Conservation (phyloP, 2,888 invertebrate genomes). For the Micoletzkya japonica region DNA sequence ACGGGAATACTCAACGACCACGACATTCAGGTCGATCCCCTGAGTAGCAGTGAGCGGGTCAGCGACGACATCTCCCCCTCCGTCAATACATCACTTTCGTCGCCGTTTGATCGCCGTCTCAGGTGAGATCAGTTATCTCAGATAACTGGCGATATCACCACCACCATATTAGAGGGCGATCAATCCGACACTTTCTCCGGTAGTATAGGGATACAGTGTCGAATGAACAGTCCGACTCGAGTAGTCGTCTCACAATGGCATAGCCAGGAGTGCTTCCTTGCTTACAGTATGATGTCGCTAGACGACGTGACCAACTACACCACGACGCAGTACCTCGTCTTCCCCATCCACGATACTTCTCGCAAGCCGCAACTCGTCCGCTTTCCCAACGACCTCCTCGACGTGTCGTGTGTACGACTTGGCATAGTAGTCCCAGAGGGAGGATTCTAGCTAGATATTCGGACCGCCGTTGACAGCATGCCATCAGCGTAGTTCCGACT, state of each 20-base stretch:
- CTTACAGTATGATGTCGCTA: conserved; percentile 39
- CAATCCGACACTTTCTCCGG: not conserved
- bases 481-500: too few relatives aligned
- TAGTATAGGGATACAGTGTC: not conserved
- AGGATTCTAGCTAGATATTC: too few relatives aligned
- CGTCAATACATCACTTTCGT: conserved; percentile 32
- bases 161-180: not conserved
- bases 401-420: conserved; percentile 29
- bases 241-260: not conserved
- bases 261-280: too few relatives aligned
- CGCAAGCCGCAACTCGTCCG: conserved; percentile 48
- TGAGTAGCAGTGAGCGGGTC: not conserved
- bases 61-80: conserved; percentile 23
- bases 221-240: not conserved
- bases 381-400: conserved; percentile 50
- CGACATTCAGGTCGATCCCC: conserved; percentile 6
- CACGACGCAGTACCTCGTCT: conserved; percentile 52
- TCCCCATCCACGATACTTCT: conserved; percentile 41
- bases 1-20: too few relatives aligned
- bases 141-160: not conserved
- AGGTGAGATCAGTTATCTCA: conserved; percentile 12
- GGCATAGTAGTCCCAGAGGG: too few relatives aligned
- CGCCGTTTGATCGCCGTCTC: conserved; percentile 37
- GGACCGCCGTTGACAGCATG: too few relatives aligned
- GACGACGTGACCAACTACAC: conserved; percentile 47